A percentile compares a stretch with the other conserved stretches of the same genome.
These are phyloP conservation scores for Lasioglossum pauxillum DNA, from an alignment of 2,888 invertebrate genomes.

Conservation along the genomic window DNA sequence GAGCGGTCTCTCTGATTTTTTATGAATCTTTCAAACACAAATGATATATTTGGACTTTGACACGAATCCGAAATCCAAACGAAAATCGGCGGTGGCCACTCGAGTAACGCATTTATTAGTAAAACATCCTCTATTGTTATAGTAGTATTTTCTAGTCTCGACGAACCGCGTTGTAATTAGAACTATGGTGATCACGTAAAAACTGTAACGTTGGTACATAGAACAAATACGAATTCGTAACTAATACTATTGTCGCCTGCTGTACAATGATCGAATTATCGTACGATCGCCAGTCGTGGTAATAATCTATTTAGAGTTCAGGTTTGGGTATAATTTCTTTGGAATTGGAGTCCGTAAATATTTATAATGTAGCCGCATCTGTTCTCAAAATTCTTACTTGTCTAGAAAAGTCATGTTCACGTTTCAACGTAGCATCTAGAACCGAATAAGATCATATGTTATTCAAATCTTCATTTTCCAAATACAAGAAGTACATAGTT, in stretches of 20 bases:
- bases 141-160: not conserved
- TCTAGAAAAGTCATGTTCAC: not conserved
- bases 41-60: not conserved
- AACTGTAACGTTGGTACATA: not conserved
- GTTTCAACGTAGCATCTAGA: not conserved
- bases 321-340: not conserved
- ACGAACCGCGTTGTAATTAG: not conserved
- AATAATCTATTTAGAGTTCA: conserved; percentile 6
- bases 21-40: not conserved
- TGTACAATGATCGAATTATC: not conserved
- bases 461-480: not conserved
- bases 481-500: too few species aligned
- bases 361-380: not conserved
- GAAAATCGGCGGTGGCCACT: not conserved
- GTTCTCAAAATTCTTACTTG: not conserved
- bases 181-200: not conserved
- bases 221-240: not conserved
- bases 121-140: not conserved
- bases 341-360: not conserved
- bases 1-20: not conserved
- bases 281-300: not conserved
- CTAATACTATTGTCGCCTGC: not conserved
- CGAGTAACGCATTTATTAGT: not conserved
- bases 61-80: not conserved
- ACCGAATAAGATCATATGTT: not conserved